phyloP scores from a whole-genome alignment of 1,140 invertebrate genomes.

The Apis laboriosa region DNA sequence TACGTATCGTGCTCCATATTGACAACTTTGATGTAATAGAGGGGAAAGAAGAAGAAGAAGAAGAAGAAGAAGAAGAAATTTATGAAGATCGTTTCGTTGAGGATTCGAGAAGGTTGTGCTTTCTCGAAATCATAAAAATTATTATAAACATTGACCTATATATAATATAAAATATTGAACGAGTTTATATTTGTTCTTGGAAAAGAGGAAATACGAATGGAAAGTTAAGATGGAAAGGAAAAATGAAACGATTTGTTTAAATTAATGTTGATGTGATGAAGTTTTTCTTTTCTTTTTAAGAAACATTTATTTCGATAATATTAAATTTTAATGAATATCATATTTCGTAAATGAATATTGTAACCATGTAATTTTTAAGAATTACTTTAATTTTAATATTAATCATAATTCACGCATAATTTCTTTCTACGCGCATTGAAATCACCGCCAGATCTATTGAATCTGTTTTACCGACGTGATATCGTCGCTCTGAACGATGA shows the following conservation, averaged over 20 bases:
- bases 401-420: not conserved
- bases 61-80: slow-evolving; percentile 51
- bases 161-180: not conserved
- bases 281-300: too few species aligned
- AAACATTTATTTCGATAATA: too few species aligned
- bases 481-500: not conserved
- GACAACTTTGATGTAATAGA: not conserved
- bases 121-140: not conserved
- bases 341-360: too few species aligned
- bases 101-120: not conserved
- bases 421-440: not conserved
- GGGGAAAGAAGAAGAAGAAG: not conserved
- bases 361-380: too few species aligned
- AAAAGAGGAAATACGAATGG: not conserved
- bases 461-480: not conserved
- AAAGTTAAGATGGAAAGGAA: not conserved
- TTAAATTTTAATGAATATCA: too few species aligned
- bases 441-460: not conserved
- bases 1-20: slow-evolving; percentile 7
- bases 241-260: not conserved
- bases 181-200: not conserved
- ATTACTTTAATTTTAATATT: too few species aligned
- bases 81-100: not conserved
- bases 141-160: slow-evolving; percentile 1
- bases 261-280: too few species aligned